A percentile compares a stretch with the other conserved stretches of the same genome.
Evolutionary conservation across 2,888 invertebrate genomes (phyloP).

Genomic region (Calliopum simillimum): DNA sequence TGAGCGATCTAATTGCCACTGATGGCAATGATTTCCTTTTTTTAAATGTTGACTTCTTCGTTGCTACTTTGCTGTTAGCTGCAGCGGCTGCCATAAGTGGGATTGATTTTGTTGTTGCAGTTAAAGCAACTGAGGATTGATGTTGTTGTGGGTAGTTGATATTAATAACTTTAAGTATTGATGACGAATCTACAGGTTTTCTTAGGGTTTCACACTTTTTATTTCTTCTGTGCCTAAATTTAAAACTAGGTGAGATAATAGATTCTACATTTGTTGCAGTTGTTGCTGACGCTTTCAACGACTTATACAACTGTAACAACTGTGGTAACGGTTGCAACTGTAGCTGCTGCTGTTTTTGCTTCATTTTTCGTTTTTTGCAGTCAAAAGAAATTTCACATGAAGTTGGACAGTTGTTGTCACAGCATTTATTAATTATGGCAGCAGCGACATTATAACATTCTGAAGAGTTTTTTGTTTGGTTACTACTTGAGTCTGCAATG

Average conservation of each 20-base stretch:
- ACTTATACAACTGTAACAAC: background rate
- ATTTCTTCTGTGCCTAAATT: constrained; percentile 23
- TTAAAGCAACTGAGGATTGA: background rate
- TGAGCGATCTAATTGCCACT: constrained; percentile 11
- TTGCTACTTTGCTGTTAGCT: background rate
- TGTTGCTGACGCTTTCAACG: background rate
- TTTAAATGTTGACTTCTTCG: background rate
- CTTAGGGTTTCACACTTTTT: background rate
- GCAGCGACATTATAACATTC: background rate
- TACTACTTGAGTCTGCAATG: too few relatives aligned
- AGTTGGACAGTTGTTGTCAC: background rate
- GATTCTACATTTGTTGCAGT: constrained; percentile 7
- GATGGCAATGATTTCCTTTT: constrained; percentile 13
- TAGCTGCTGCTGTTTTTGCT: background rate
- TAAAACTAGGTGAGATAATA: constrained; percentile 10
- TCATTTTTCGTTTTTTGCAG: constrained; percentile 19
- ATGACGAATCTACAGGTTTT: background rate
- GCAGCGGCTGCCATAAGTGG: constrained; percentile 6
- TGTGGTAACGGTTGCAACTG: background rate
- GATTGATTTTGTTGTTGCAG: background rate
- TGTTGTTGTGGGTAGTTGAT: background rate
- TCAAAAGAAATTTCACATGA: background rate
- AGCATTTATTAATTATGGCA: background rate
- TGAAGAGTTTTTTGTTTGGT: background rate
- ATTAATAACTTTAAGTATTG: background rate